phyloP scores from a whole-genome alignment of 2,888 invertebrate species.

The Agrotis ipsilon region DNA sequence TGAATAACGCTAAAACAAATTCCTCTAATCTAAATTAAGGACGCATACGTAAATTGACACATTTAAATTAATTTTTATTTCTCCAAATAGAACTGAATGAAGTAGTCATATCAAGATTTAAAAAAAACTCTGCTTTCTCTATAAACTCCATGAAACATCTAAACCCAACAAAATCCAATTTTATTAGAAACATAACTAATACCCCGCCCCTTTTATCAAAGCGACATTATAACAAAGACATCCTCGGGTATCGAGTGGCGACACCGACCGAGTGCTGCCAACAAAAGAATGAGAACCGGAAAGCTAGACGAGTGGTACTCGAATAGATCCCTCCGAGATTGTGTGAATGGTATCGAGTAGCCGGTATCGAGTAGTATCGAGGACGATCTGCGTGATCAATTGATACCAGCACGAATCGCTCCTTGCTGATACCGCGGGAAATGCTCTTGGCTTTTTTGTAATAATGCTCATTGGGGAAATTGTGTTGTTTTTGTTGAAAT shows the following conservation, averaged over 20 bases:
- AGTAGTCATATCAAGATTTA: no score
- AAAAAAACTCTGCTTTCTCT: no score
- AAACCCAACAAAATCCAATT: slow-evolving; percentile 29
- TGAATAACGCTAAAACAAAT: no score
- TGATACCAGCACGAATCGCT: slow-evolving; percentile 82
- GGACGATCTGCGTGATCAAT: slow-evolving; percentile 87
- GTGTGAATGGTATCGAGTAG: slow-evolving; percentile 81
- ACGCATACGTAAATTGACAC: no score
- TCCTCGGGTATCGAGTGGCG: slow-evolving; percentile 82
- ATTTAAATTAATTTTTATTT: no score
- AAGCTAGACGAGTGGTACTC: slow-evolving; percentile 86
- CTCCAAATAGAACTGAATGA: no score
- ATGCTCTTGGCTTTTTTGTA: slow-evolving; percentile 55
- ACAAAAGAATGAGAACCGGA: slow-evolving; percentile 90
- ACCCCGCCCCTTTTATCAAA: slow-evolving; percentile 77
- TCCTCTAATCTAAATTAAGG: no score
- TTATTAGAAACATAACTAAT: slow-evolving; percentile 59
- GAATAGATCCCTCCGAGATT: slow-evolving; percentile 81
- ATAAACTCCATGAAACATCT: not conserved
- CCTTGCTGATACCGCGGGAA: slow-evolving; percentile 73
- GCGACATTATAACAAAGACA: slow-evolving; percentile 87
- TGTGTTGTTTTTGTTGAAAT: not conserved
- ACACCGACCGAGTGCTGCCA: slow-evolving; percentile 79
- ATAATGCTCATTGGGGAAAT: slow-evolving; percentile 39
- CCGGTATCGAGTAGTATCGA: slow-evolving; percentile 67